Percentiles rank a stretch among this genome's conserved stretches.
Evolutionary conservation across 2,888 invertebrate genomes (phyloP).

Genomic region (Melanargia galathea): DNA sequence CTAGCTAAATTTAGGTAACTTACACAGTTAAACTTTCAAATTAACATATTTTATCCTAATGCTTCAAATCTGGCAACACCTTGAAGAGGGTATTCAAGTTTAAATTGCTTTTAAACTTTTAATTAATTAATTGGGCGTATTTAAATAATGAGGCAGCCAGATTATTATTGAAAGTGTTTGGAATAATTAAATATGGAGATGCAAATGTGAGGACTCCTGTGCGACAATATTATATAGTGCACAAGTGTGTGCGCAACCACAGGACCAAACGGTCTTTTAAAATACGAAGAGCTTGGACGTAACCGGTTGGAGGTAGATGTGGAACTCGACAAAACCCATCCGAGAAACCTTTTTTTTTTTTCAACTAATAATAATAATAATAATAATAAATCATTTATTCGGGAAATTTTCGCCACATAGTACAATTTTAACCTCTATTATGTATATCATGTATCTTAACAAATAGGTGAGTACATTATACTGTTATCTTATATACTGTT

Average conservation of each 20-base stretch:
- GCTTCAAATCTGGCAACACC: constrained; percentile 9
- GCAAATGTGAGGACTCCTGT: not conserved
- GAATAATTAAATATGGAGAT: not conserved
- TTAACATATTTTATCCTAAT: constrained; percentile 14
- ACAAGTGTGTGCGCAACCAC: not conserved
- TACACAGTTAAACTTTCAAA: constrained; percentile 10
- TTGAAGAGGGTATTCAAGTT: constrained; percentile 9
- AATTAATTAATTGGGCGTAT: constrained; percentile 20
- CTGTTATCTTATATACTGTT: too few species aligned
- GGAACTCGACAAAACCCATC: not conserved
- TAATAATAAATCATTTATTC: too few species aligned
- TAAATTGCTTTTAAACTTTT: constrained; percentile 19
- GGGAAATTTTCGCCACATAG: too few species aligned
- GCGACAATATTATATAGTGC: not conserved
- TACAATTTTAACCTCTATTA: too few species aligned
- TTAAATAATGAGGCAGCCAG: constrained; percentile 18
- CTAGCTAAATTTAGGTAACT: too few species aligned
- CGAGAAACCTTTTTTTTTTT: too few species aligned
- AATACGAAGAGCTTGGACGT: not conserved
- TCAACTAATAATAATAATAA: too few species aligned
- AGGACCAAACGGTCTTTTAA: not conserved
- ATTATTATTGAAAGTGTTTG: constrained; percentile 12
- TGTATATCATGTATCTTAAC: too few species aligned
- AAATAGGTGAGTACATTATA: too few species aligned
- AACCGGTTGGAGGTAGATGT: not conserved